Conservation (phyloP, 2,888 invertebrate species). For the Pollenia amentaria region DNA sequence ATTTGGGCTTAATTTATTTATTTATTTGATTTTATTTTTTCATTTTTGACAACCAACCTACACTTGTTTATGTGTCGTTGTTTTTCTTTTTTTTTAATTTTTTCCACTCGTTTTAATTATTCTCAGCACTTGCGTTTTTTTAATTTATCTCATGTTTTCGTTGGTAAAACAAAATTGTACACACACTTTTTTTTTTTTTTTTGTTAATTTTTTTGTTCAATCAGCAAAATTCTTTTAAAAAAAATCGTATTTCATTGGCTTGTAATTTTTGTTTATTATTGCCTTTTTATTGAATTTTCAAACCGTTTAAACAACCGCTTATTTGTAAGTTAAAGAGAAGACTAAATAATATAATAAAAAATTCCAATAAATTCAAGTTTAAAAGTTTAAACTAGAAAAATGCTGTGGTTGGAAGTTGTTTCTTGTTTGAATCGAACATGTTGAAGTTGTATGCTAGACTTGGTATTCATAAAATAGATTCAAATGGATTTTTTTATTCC, state of each 20-base stretch:
- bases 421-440: slow-evolving; percentile 26
- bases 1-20: slow-evolving; percentile 16
- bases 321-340: slow-evolving; percentile 57
- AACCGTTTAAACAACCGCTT: slow-evolving; percentile 62
- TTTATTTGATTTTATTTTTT: not conserved
- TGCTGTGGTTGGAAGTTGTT: slow-evolving; percentile 57
- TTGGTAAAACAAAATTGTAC: slow-evolving; percentile 4
- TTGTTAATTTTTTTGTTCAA: slow-evolving; percentile 41
- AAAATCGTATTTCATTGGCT: slow-evolving; percentile 34
- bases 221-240: slow-evolving; percentile 37
- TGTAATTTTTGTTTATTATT: slow-evolving; percentile 8
- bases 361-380: slow-evolving; percentile 60
- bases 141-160: slow-evolving; percentile 6
- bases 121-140: slow-evolving; percentile 20
- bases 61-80: slow-evolving; percentile 36
- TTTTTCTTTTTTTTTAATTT: not conserved
- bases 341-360: slow-evolving; percentile 50
- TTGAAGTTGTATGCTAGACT: slow-evolving; percentile 40
- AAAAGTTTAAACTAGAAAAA: slow-evolving; percentile 39
- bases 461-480: not conserved
- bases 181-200: slow-evolving; percentile 10
- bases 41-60: slow-evolving; percentile 47
- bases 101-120: slow-evolving; percentile 29
- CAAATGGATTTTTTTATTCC: not conserved
- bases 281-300: slow-evolving; percentile 20